A percentile compares a stretch with the other conserved stretches of the same genome.
Conservation (phyloP, 2,797 vertebrate species). For the Cyclura pinguis region DNA sequence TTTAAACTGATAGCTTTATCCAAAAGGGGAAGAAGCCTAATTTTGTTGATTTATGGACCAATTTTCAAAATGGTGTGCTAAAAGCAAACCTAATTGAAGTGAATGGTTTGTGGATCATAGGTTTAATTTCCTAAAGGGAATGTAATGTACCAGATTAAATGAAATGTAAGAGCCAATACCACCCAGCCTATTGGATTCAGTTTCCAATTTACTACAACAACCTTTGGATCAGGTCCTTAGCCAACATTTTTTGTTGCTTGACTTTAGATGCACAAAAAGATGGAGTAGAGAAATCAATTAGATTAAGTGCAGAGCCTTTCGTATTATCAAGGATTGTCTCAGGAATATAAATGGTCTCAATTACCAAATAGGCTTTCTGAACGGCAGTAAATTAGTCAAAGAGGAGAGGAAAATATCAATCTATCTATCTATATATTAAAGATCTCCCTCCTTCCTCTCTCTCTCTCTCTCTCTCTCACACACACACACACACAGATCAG, state of each 20-base stretch:
- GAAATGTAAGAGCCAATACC: constrained; percentile 25
- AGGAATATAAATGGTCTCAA: background rate
- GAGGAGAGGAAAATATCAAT: background rate
- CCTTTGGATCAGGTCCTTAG: constrained; percentile 31
- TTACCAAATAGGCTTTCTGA: constrained; percentile 4
- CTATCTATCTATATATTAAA: background rate
- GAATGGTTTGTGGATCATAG: constrained; percentile 39
- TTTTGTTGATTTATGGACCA: constrained; percentile 36
- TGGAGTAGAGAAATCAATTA: background rate
- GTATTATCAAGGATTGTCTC: constrained; percentile 30
- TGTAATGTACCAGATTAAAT: constrained; percentile 21
- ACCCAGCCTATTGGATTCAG: constrained; percentile 25
- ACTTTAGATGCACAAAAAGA: constrained; percentile 27
- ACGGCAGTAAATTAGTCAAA: constrained; percentile 17
- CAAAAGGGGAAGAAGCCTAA: constrained; percentile 5
- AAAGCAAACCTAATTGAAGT: constrained; percentile 38
- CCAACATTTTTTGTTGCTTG: constrained; percentile 21
- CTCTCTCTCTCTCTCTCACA: background rate
- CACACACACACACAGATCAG: background rate
- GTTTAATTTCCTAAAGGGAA: background rate
- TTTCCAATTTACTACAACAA: background rate
- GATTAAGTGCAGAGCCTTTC: constrained; percentile 34
- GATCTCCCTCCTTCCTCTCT: background rate
- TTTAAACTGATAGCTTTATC: constrained; percentile 34
- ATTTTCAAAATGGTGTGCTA: constrained; percentile 31